phyloP scores from a whole-genome alignment of 1,140 invertebrate species.

The fruit fly (Drosophila melanogaster) region DNA sequence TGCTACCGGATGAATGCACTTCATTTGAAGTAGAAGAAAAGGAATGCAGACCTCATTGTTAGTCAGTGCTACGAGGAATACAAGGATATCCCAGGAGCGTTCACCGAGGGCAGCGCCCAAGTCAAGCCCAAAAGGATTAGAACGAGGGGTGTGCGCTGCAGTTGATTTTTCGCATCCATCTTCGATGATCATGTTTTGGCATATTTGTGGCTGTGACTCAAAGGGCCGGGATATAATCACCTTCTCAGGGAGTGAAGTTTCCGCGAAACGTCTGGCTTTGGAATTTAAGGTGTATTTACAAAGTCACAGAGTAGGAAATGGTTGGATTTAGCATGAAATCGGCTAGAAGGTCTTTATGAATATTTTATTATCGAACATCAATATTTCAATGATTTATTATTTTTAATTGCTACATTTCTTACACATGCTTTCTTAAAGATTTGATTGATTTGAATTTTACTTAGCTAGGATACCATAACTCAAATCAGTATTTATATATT shows the following conservation, averaged over 20 bases:
- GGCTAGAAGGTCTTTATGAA: not conserved
- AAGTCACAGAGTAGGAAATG: not conserved
- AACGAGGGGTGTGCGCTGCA: constrained; percentile 35
- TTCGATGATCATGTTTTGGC: constrained; percentile 76
- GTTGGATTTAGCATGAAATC: not conserved
- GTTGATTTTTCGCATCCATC: constrained; percentile 38
- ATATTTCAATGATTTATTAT: too few relatives aligned
- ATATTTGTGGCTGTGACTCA: constrained; percentile 66
- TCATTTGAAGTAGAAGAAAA: constrained; percentile 76
- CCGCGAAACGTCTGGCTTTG: constrained; percentile 7
- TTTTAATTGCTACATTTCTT: not conserved
- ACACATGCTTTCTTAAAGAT: not conserved
- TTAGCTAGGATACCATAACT: not conserved
- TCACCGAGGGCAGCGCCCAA: constrained; percentile 41
- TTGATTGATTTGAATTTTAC: not conserved
- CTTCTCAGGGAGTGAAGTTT: constrained; percentile 16
- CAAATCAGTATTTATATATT: not conserved
- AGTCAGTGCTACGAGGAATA: constrained; percentile 41
- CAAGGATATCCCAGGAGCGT: constrained; percentile 17
- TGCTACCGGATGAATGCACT: constrained; percentile 81
- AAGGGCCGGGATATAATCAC: constrained; percentile 28
- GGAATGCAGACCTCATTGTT: constrained; percentile 67
- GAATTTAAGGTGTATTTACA: not conserved
- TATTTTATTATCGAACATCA: not conserved
- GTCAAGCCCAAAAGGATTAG: constrained; percentile 70